phyloP scores from a whole-genome alignment of 2,888 invertebrate genomes.

The Anorthoa munda region DNA sequence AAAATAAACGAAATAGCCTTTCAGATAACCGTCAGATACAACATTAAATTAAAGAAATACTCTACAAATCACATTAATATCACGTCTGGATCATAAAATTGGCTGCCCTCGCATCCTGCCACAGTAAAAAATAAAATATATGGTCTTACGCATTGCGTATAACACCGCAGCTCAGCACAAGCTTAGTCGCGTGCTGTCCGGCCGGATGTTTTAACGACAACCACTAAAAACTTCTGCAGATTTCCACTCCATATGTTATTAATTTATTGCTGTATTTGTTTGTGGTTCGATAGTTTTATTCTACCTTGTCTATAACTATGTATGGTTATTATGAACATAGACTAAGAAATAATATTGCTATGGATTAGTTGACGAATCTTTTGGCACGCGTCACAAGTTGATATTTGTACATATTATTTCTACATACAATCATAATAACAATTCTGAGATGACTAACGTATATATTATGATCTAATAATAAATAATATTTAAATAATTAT shows the following conservation, averaged over 20 bases:
- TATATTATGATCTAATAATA: not conserved
- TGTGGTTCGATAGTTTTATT: slow-evolving; percentile 4
- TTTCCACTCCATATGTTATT: slow-evolving; percentile 29
- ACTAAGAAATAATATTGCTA: no score
- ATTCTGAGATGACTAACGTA: not conserved
- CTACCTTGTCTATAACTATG: not conserved
- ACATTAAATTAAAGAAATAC: slow-evolving; percentile 11
- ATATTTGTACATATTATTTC: not conserved
- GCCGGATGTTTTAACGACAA: slow-evolving; percentile 28
- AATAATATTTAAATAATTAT: not conserved
- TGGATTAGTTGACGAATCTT: not conserved
- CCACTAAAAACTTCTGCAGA: slow-evolving; percentile 36
- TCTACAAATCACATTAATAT: slow-evolving; percentile 39
- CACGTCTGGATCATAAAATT: slow-evolving; percentile 38
- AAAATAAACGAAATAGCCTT: slow-evolving; percentile 9
- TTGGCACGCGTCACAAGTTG: not conserved
- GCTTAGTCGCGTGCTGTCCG: slow-evolving; percentile 45
- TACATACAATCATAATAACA: not conserved
- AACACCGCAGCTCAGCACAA: slow-evolving; percentile 27
- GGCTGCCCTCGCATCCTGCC: slow-evolving; percentile 18
- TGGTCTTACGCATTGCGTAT: slow-evolving; percentile 59
- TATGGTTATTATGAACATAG: not conserved
- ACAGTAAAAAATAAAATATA: slow-evolving; percentile 40
- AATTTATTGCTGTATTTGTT: not conserved
- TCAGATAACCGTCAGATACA: not conserved